Conservation (phyloP, 2,113 vertebrate species). For the Etheostoma spectabile region DNA sequence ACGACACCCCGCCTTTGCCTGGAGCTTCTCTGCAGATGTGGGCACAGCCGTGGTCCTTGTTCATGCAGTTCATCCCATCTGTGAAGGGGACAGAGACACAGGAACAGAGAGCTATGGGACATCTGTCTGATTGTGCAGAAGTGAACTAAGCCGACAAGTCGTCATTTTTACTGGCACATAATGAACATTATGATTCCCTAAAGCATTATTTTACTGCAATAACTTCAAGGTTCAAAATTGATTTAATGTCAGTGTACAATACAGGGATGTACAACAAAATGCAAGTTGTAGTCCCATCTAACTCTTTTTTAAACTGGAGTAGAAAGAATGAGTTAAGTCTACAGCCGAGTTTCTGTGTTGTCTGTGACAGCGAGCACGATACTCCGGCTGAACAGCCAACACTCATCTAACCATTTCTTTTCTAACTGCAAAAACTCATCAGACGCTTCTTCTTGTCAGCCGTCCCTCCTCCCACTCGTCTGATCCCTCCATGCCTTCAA, state of each 20-base stretch:
- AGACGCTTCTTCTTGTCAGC: slow-evolving; percentile 10
- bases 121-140: neutral
- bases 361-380: neutral
- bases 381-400: slow-evolving; percentile 1
- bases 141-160: neutral
- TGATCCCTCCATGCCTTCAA: slow-evolving; percentile 15
- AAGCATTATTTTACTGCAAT: too few species aligned
- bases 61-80: slow-evolving; percentile 99
- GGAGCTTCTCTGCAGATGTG: slow-evolving; percentile 99
- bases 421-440: slow-evolving; percentile 20
- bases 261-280: too few species aligned
- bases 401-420: slow-evolving; percentile 14
- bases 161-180: neutral
- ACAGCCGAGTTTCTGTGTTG: too few species aligned
- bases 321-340: too few species aligned
- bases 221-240: too few species aligned
- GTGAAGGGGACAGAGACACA: slow-evolving; percentile 69
- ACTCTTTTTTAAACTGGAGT: too few species aligned
- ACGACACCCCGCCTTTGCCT: slow-evolving; percentile 95
- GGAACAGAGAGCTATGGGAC: slow-evolving; percentile 1
- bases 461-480: neutral
- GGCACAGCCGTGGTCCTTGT: slow-evolving; percentile 97
- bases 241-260: too few species aligned
- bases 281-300: too few species aligned
- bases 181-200: too few species aligned